Evolutionary conservation across 2,797 vertebrate species (phyloP).

Genomic region (Muscicapa striata): DNA sequence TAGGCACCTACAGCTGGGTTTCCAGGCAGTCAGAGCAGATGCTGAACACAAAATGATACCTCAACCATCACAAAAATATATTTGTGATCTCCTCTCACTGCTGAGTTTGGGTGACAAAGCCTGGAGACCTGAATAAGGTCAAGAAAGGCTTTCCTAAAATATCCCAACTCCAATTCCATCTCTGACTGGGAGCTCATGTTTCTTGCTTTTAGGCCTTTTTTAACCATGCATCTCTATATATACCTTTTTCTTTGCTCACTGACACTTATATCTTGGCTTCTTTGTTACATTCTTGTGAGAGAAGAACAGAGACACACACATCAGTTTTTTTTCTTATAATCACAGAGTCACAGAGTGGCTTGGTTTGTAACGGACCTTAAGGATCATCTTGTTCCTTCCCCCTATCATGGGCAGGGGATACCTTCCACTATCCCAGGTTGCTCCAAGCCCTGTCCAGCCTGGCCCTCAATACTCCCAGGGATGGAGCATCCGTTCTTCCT

Average conservation of each 20-base stretch:
- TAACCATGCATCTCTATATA: not conserved
- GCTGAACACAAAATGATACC: not conserved
- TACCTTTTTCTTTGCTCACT: not conserved
- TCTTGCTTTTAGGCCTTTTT: fast-evolving
- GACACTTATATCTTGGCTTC: not conserved
- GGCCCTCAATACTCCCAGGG: not conserved
- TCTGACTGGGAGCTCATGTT: not conserved
- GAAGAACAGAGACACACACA: not conserved
- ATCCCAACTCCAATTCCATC: not conserved
- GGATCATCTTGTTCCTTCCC: not conserved
- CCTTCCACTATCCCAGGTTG: not conserved
- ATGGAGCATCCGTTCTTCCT: not conserved
- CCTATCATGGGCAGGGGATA: not conserved
- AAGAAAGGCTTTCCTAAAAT: not conserved
- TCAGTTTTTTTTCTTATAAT: not conserved
- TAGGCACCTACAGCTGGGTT: fast-evolving
- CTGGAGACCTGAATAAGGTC: not conserved
- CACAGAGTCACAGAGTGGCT: not conserved
- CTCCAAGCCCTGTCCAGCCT: not conserved
- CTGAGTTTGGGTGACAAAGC: not conserved
- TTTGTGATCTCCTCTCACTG: not conserved
- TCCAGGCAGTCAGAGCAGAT: not conserved
- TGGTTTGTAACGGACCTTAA: not conserved
- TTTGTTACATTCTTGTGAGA: not conserved
- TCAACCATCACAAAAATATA: not conserved